Evolutionary conservation across 2,888 invertebrate genomes (phyloP).

Genomic region (Hesperia comma): DNA sequence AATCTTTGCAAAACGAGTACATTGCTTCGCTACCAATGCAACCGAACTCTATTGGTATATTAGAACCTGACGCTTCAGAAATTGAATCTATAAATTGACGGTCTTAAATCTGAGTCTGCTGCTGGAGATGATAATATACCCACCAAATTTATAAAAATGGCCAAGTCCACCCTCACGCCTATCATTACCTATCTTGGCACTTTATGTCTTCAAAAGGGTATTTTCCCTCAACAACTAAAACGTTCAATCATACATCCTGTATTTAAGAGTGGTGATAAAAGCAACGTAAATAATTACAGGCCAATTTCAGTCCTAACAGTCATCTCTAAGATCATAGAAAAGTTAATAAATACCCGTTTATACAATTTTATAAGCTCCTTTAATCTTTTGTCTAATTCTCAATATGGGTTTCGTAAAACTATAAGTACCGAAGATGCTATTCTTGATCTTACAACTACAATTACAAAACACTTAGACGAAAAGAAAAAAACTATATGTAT

Average conservation of each 20-base stretch:
- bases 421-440: constrained; percentile 5
- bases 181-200: neutral
- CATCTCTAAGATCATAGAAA: constrained; percentile 3
- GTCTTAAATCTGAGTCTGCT: neutral
- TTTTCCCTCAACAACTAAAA: neutral
- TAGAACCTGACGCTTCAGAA: neutral
- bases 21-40: neutral
- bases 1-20: neutral
- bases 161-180: neutral
- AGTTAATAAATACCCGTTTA: neutral
- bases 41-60: neutral
- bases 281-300: neutral
- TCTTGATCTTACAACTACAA: neutral
- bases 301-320: neutral
- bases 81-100: neutral
- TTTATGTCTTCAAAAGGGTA: neutral
- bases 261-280: neutral
- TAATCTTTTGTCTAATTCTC: neutral
- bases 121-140: neutral
- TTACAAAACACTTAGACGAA: neutral
- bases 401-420: constrained; percentile 3
- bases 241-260: neutral
- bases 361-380: neutral
- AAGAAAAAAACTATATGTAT: neutral
- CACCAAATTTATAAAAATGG: constrained; percentile 7